These are phyloP conservation scores for Pangasius larnaudii DNA, from an alignment of 2,797 vertebrate species.

Conservation along the genomic window DNA sequence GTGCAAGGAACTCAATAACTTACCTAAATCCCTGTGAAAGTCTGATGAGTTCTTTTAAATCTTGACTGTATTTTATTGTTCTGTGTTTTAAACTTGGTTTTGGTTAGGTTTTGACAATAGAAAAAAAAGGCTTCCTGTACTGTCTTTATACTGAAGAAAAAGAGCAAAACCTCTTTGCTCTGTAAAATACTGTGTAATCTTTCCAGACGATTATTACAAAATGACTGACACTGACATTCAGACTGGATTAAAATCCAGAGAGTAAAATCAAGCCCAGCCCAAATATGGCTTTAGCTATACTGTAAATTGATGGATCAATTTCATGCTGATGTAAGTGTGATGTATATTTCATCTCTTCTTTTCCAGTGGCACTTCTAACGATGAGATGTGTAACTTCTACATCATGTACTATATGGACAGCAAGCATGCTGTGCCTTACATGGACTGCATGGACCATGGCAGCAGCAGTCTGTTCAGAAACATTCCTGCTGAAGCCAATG, in stretches of 20 bases:
- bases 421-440: conserved; percentile 84
- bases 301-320: not conserved
- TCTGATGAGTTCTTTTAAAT: not conserved
- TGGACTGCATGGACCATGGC: conserved; percentile 86
- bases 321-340: not conserved
- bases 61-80: not conserved
- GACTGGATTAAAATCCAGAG: not conserved
- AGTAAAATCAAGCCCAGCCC: not conserved
- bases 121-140: too few relatives aligned
- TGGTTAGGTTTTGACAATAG: not conserved
- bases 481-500: conserved; percentile 88
- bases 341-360: not conserved
- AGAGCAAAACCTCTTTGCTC: not conserved
- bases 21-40: not conserved
- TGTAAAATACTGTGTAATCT: not conserved
- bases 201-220: not conserved
- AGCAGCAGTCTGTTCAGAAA: conserved; percentile 80
- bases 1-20: not conserved
- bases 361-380: conserved; percentile 85
- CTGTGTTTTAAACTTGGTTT: not conserved
- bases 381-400: conserved; percentile 99
- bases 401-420: conserved; percentile 99
- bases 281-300: not conserved
- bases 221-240: not conserved
- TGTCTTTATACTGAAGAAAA: not conserved